Evolutionary conservation across 1,140 invertebrate genomes (phyloP), one percentile per base, ranked within the genome.

Genomic region (Dryas iulia): DNA sequence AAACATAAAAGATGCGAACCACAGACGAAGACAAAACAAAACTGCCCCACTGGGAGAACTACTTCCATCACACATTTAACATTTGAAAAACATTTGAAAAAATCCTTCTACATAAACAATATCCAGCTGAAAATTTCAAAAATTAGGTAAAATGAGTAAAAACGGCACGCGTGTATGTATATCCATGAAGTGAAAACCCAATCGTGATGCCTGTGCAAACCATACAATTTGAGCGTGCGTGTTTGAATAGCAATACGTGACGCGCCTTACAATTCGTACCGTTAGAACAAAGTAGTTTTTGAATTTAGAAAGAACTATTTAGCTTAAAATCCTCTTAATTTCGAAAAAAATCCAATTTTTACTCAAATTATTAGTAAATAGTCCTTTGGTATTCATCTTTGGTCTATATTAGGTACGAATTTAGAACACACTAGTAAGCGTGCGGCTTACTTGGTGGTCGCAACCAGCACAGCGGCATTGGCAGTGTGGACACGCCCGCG

Each of bases 391-490:
- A 47, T 18, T 47, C 39, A 47, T 18, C 53, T 56, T 56, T 56
- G 18, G 24, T 56, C 53, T 56, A 26, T 56, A 56, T n/a, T 1
- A 25, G 53, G 53, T 56, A 56, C 53, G 39, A 57, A 47, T 47
- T 72, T 58, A 39, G 60, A 71, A 72, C 81, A 84, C 81, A 81
- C 79, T 81, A 78, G 84, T 85, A 83, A 85, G 83, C 84, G 87
- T 84, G 85, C 79, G 60, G 84, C 88, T 90, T 90, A 90, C 88
- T 90, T 90, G 88, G 80, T 89, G 86, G 74, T 89, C 88, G 79
- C 86, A 87, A 75, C 84, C 84, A 71, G 82, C 75, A 78, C 83
- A 87, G 59, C 77, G 84, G 83, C 87, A 89, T 80, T 84, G 81
- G 83, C 86, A 89, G 71, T 83, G 82, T 61, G 83, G 72, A 72